phyloP scores from a whole-genome alignment of 2,797 vertebrate genomes.

The Myiothlypis coronata region DNA sequence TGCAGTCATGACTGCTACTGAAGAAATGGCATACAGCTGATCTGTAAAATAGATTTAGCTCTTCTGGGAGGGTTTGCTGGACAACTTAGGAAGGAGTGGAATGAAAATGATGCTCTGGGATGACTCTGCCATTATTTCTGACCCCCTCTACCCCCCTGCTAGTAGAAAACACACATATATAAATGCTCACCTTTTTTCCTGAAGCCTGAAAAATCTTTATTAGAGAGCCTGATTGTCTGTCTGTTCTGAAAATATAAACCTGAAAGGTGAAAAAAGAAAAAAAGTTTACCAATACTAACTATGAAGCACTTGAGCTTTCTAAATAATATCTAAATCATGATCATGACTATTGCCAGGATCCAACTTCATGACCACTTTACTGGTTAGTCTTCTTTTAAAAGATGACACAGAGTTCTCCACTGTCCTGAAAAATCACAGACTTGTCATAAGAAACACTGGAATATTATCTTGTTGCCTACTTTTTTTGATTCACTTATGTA shows the following conservation, averaged over 20 bases:
- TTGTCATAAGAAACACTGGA: neutral
- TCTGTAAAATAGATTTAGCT: neutral
- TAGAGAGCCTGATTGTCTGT: conserved; percentile 81
- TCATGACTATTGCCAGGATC: neutral
- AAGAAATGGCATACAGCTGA: neutral
- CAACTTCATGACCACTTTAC: neutral
- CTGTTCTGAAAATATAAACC: conserved; percentile 97
- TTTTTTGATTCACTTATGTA: neutral
- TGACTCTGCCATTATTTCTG: neutral
- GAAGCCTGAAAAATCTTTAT: conserved; percentile 93
- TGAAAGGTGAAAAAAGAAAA: conserved; percentile 56
- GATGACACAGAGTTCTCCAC: neutral
- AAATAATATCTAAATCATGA: neutral
- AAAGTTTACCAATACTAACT: neutral
- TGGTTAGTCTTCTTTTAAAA: neutral
- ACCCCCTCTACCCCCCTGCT: neutral
- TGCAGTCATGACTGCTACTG: neutral
- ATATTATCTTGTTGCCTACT: neutral
- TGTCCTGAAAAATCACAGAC: neutral
- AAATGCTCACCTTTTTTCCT: conserved; percentile 90
- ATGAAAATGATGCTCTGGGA: neutral
- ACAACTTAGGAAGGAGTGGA: neutral
- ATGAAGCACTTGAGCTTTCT: neutral
- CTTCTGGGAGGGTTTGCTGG: neutral
- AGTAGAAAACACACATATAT: neutral